phyloP scores from a whole-genome alignment of 2,797 vertebrate genomes.

The Petrocephalus schoutedeni region DNA sequence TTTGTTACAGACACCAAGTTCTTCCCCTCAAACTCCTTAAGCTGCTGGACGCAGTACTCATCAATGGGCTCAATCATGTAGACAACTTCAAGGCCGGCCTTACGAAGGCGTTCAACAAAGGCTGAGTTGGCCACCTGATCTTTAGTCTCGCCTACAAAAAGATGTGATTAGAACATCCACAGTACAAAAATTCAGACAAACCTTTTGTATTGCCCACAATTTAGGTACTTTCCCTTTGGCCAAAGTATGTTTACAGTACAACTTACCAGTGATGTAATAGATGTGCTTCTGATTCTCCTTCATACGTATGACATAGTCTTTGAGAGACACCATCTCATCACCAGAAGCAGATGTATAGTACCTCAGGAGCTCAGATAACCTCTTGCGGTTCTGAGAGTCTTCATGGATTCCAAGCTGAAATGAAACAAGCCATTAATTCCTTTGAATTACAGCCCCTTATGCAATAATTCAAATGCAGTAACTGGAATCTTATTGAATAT shows the following conservation, averaged over 20 bases:
- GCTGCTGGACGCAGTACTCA: constrained; percentile 93
- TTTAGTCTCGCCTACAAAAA: constrained; percentile 81
- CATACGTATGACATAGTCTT: constrained; percentile 80
- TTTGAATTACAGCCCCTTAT: constrained; percentile 19
- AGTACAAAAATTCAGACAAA: not conserved
- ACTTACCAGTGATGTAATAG: constrained; percentile 77
- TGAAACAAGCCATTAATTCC: not conserved
- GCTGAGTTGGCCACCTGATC: constrained; percentile 95
- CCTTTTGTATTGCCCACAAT: not conserved
- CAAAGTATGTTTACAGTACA: not conserved
- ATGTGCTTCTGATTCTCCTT: constrained; percentile 84
- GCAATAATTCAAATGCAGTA: not conserved
- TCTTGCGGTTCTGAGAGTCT: constrained; percentile 82
- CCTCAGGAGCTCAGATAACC: constrained; percentile 69
- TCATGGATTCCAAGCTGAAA: constrained; percentile 79
- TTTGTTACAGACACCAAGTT: constrained; percentile 90
- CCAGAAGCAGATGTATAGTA: constrained; percentile 81
- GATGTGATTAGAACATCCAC: not conserved
- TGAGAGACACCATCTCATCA: constrained; percentile 81
- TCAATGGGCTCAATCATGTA: constrained; percentile 98
- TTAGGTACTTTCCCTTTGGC: not conserved
- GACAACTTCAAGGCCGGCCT: constrained; percentile 88
- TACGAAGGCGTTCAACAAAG: constrained; percentile 89
- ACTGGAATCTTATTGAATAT: not conserved
- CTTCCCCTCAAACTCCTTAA: constrained; percentile 92